phyloP scores from a whole-genome alignment of 2,888 invertebrate genomes.

The Hydroisotoma schaefferi region DNA sequence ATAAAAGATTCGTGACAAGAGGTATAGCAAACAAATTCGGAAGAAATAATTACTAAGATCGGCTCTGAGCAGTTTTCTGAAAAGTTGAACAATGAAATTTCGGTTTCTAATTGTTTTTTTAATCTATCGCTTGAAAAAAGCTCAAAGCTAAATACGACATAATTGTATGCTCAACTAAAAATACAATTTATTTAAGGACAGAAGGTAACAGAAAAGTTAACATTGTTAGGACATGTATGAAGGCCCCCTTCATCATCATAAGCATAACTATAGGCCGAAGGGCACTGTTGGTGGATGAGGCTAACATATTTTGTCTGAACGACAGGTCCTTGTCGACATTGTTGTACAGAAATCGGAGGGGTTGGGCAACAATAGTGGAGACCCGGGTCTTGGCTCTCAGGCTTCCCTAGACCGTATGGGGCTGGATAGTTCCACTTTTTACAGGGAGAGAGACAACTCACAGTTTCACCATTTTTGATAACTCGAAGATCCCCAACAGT shows the following conservation, averaged over 20 bases:
- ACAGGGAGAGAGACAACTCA: slow-evolving; percentile 40
- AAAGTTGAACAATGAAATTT: too few species aligned
- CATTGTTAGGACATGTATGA: slow-evolving; percentile 39
- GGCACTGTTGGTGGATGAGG: slow-evolving; percentile 56
- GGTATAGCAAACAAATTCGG: too few species aligned
- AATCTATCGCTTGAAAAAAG: too few species aligned
- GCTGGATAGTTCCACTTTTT: slow-evolving; percentile 42
- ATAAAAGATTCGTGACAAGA: too few species aligned
- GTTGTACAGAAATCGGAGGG: slow-evolving; percentile 52
- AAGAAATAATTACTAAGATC: too few species aligned
- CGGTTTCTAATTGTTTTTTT: too few species aligned
- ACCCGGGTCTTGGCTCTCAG: slow-evolving; percentile 25
- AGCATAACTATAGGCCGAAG: slow-evolving; percentile 58
- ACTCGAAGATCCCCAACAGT: slow-evolving; percentile 40
- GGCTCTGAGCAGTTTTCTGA: too few species aligned
- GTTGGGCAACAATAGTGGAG: slow-evolving; percentile 55
- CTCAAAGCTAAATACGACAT: too few species aligned
- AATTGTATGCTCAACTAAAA: too few species aligned
- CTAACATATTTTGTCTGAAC: slow-evolving; percentile 53
- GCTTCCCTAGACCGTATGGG: slow-evolving; percentile 30
- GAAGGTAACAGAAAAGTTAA: slow-evolving; percentile 39
- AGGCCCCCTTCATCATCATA: slow-evolving; percentile 54
- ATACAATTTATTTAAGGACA: slow-evolving; percentile 20
- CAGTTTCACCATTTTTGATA: slow-evolving; percentile 26
- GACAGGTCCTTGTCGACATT: slow-evolving; percentile 52